Percentiles rank a stretch among this genome's conserved stretches.
Conservation (phyloP, 2,888 invertebrate genomes). For the Luffia ferchaultella region DNA sequence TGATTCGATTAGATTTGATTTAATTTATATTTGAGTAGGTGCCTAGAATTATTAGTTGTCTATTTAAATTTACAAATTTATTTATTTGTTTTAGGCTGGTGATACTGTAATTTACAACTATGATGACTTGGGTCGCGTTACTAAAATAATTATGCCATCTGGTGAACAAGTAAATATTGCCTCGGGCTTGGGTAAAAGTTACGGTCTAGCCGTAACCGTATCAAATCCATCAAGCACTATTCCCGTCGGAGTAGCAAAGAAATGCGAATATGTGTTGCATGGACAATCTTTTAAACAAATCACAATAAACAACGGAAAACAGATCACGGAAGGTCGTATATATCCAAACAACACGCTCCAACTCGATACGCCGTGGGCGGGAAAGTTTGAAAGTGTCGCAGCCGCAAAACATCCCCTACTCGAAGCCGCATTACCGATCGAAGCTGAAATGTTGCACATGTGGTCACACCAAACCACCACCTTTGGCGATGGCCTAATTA, state of each 20-base stretch:
- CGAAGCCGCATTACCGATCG: constrained; percentile 85
- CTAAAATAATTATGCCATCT: constrained; percentile 87
- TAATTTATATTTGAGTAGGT: no score
- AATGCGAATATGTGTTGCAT: constrained; percentile 68
- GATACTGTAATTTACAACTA: constrained; percentile 92
- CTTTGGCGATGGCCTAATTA: constrained; percentile 77
- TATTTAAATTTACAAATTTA: no score
- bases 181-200: constrained; percentile 79
- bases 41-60: no score
- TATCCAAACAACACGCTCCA: constrained; percentile 81
- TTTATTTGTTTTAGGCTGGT: constrained; percentile 68
- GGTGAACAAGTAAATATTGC: constrained; percentile 86
- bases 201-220: constrained; percentile 79
- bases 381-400: constrained; percentile 78
- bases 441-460: constrained; percentile 90
- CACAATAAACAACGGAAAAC: constrained; percentile 73
- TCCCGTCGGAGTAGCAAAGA: constrained; percentile 62
- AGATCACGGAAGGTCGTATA: constrained; percentile 77
- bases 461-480: constrained; percentile 85
- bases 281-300: constrained; percentile 74
- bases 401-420: constrained; percentile 82
- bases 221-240: constrained; percentile 61
- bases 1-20: constrained; percentile 1
- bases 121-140: constrained; percentile 87
- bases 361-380: constrained; percentile 78